Base-by-base conservation (phyloP, 30 jellyfish, hydroid and myxozoan species). In the Nemopilema nomurai region DNA sequence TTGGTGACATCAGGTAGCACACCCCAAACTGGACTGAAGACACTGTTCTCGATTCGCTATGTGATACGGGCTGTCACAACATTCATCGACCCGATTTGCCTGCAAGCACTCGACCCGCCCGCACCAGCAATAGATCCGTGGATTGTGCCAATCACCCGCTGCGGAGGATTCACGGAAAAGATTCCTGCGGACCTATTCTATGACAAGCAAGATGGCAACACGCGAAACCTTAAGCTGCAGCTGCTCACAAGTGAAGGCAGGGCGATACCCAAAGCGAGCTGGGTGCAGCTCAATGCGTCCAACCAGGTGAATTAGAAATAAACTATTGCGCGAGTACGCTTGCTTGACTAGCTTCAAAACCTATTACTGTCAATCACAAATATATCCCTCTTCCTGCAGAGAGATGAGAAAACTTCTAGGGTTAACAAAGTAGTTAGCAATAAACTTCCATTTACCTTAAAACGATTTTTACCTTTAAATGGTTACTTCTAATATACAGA, bases 71-170 rank as follows among this genome's bases (percentile, higher is more conserved):
- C 92, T 9, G 90, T 89, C 1, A 33, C 81, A 28, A 23, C 89
- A 69, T 25, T 18, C 49, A 27, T 49, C 18, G 91, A 89, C 50
- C 90, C 90, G 31, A 67, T 65, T 69, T 95, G 99, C 67, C 66
- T 50, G 79, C 96, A 53, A 31, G 96, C 90, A 13, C 16, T 90
- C 33, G 74, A 85, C 52, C 99, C 99, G 4, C 99, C 99, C 8
- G 88, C 79, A 6, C 96, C 99, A 0, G 62, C 80, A 68, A 67
- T 79, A 13, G 62, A 62, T 67, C 86, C 89, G 9, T 90, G 97
- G 97, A 62, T 88, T 49, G 76, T 89, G 18, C 21, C 84, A 8
- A 83, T 76, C 28, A 25, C 94, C 21, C 31, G 24, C 23, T 95
- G 98, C 64, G 91, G 92, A 51, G 83, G 80, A 9, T 64, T 87